Conservation (phyloP, 2,113 vertebrate genomes). For the Notarius lentiginosus region DNA sequence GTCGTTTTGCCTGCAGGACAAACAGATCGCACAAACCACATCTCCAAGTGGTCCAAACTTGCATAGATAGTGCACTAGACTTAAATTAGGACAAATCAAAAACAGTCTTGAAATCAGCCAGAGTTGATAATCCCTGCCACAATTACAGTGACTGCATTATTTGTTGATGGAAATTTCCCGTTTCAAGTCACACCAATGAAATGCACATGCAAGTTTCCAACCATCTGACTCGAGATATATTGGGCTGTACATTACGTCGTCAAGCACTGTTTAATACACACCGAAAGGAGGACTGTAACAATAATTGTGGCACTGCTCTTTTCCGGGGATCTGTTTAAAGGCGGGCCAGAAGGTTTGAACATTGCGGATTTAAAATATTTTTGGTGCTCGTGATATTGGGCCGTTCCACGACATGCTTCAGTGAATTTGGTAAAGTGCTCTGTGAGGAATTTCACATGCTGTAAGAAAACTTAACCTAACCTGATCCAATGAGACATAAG, state of each 20-base stretch:
- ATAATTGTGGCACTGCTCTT: background rate
- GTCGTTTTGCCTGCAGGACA: conserved; percentile 7
- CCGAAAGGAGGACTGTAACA: background rate
- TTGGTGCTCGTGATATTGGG: background rate
- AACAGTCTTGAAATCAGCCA: conserved; percentile 54
- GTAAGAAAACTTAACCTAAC: background rate
- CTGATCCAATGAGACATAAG: background rate
- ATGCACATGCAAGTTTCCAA: conserved; percentile 47
- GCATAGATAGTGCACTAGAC: conserved; percentile 48
- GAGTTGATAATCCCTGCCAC: conserved; percentile 53
- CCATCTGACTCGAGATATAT: conserved; percentile 6
- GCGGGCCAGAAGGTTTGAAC: background rate
- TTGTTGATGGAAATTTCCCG: background rate
- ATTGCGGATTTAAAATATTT: background rate
- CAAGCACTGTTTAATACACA: background rate
- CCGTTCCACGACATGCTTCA: background rate
- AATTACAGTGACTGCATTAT: conserved; percentile 30
- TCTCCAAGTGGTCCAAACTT: conserved; percentile 50
- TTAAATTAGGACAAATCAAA: conserved; percentile 16
- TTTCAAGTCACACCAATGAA: conserved; percentile 16
- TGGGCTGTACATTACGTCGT: conserved; percentile 21
- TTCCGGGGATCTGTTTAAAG: background rate
- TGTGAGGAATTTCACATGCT: conserved; percentile 2
- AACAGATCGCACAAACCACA: conserved; percentile 26
- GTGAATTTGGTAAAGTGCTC: conserved; percentile 13